Evolutionary conservation across 2,888 invertebrate species (phyloP).

Genomic region (Diloba caeruleocephala): DNA sequence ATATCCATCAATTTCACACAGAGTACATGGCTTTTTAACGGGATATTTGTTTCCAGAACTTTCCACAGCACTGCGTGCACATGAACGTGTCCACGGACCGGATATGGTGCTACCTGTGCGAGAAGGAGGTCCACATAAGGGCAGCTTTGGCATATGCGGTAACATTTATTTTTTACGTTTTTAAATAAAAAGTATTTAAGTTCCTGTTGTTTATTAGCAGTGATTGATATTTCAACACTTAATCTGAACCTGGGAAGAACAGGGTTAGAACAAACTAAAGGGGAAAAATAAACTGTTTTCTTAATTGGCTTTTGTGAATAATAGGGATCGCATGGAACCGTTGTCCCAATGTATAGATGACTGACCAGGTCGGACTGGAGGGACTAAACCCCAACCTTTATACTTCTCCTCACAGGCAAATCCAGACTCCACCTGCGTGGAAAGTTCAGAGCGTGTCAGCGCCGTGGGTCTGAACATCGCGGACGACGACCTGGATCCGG

Average conservation of each 20-base stretch:
- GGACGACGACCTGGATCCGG: slow-evolving; percentile 80
- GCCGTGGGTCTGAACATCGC: slow-evolving; percentile 63
- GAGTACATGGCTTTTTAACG: not conserved
- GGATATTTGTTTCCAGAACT: slow-evolving; percentile 79
- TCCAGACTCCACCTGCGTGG: slow-evolving; percentile 74
- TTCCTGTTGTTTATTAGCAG: too few species aligned
- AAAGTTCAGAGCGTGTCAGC: slow-evolving; percentile 69
- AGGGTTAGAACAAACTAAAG: too few species aligned
- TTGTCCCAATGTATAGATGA: too few species aligned
- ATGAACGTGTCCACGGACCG: slow-evolving; percentile 95
- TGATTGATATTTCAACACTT: too few species aligned
- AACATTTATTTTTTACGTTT: too few species aligned
- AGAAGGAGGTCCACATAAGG: slow-evolving; percentile 92
- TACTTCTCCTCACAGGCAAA: slow-evolving; percentile 57
- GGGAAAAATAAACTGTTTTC: too few species aligned
- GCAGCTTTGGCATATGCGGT: slow-evolving; percentile 73
- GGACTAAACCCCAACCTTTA: not conserved
- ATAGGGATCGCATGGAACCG: too few species aligned
- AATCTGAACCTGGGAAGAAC: too few species aligned
- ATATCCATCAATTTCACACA: not conserved
- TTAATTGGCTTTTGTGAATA: too few species aligned
- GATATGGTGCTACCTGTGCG: slow-evolving; percentile 97
- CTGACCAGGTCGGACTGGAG: too few species aligned
- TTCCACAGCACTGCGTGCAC: slow-evolving; percentile 93
- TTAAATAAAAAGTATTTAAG: too few species aligned